Evolutionary conservation across 2,888 invertebrate genomes (phyloP).

Genomic region (Thecophora atra): DNA sequence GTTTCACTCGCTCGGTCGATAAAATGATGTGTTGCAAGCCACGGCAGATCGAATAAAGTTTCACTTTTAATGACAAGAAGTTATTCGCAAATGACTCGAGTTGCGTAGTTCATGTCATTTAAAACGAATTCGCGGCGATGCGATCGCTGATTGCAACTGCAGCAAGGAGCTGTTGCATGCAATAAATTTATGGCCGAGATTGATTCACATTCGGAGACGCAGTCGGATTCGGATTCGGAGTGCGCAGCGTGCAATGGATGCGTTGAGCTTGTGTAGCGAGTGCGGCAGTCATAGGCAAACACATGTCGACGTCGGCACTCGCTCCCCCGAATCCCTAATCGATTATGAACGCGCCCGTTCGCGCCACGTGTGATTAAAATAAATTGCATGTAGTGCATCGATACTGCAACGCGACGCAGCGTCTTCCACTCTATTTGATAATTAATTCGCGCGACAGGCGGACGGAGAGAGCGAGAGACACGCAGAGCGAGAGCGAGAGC

Average conservation of each 20-base stretch:
- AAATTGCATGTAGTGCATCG: slow-evolving; percentile 53
- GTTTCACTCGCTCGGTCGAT: background rate
- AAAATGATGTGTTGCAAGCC: background rate
- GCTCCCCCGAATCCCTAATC: slow-evolving; percentile 47
- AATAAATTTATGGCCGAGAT: slow-evolving; percentile 31
- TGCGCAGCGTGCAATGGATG: background rate
- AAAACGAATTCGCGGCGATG: slow-evolving; percentile 6
- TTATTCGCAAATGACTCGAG: background rate
- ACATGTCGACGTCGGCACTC: slow-evolving; percentile 30
- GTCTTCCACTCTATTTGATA: slow-evolving; percentile 33
- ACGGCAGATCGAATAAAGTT: slow-evolving; percentile 22
- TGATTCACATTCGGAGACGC: slow-evolving; percentile 24
- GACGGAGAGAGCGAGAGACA: background rate
- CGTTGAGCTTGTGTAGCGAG: background rate
- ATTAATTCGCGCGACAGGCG: slow-evolving; percentile 40
- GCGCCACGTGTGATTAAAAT: slow-evolving; percentile 57
- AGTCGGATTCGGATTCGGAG: background rate
- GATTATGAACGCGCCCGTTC: slow-evolving; percentile 55
- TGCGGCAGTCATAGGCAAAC: slow-evolving; percentile 42
- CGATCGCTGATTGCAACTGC: slow-evolving; percentile 29
- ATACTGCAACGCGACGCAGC: slow-evolving; percentile 34
- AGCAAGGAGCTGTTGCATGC: slow-evolving; percentile 15
- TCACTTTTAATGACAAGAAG: slow-evolving; percentile 15
- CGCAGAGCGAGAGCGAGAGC: background rate
- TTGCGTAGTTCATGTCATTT: slow-evolving; percentile 11